Conservation (phyloP, 2,888 invertebrate genomes). For the Laspeyria flexula region DNA sequence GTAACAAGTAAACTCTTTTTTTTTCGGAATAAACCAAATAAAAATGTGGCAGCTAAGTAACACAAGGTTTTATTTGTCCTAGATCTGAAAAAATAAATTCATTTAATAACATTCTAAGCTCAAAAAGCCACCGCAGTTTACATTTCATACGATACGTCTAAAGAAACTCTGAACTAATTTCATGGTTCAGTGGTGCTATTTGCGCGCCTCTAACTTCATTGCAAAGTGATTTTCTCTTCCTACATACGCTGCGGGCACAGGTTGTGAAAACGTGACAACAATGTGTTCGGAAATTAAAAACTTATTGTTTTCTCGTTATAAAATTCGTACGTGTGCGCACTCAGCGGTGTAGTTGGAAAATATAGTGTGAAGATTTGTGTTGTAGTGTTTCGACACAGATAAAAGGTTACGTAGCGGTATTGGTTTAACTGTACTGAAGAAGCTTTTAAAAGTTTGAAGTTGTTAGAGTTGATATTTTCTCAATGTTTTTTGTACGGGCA, state of each 20-base stretch:
- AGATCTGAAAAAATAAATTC: neutral
- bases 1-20: neutral
- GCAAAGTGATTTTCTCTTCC: constrained; percentile 80
- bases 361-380: constrained; percentile 16
- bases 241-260: constrained; percentile 52
- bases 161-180: constrained; percentile 81
- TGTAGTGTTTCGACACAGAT: constrained; percentile 1
- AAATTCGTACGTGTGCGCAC: constrained; percentile 36
- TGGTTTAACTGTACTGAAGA: neutral
- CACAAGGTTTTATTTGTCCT: too few relatives aligned
- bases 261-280: constrained; percentile 59
- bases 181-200: constrained; percentile 79
- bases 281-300: constrained; percentile 45
- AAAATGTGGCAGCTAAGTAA: too few relatives aligned
- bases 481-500: too few relatives aligned
- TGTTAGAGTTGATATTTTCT: too few relatives aligned
- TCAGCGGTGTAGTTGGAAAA: constrained; percentile 24
- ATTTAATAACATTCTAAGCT: constrained; percentile 37
- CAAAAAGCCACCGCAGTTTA: constrained; percentile 62
- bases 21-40: too few relatives aligned
- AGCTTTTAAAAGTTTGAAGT: too few relatives aligned
- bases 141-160: constrained; percentile 68
- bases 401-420: neutral
- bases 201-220: constrained; percentile 78
- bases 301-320: constrained; percentile 39